Base-by-base conservation (phyloP, 1,140 invertebrate species). In the Fopius arisanus region DNA sequence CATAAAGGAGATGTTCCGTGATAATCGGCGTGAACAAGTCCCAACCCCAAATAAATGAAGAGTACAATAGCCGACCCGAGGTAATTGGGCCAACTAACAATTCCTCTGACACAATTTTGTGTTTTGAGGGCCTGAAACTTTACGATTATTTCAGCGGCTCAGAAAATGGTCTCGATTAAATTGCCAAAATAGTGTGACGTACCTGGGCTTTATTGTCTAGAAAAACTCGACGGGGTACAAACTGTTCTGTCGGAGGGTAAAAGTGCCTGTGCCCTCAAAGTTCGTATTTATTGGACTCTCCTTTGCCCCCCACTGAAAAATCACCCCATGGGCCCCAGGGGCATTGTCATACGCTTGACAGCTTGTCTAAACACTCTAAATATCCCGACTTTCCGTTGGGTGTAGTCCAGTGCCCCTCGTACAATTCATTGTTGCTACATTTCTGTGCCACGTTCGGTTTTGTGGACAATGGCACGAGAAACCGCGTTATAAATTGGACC, bases 341-440 rank as follows among this genome's bases (percentile, higher is more conserved):
- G 78, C 80, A 81, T 85, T 84, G 82, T 84, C 71, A 33, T 33
- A 28, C 48, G 41, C 23, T 40, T 81, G 84, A 84, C 80, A 79
- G 81, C 72, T 75, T 84, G 83, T 85, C 83, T 77, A 85, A 84
- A 83, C 81, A 84, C 69, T 81, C 77, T 79, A 81, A 83, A 80
- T 79, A 81, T 80, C 73, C 43, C 71, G 77, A 78, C 71, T 78
- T 81, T 80, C 62, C 70, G 75, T 62, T 68, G 40, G 54, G 31
- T 63, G 16, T 31, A 43, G 59, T 37, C 10, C 33, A 59, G 51
- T 19, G 28, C 71, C 41, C 28, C 62, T 19, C 4, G 28, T 33
- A 31, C 54, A 29, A 33, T 33, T 29, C 62, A 43, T 59, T 62
- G 43, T 54, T 65, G 19, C 31, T 16, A 40, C 12, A 69, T 48